Base-by-base conservation (phyloP, 2,888 invertebrate species). In the Leucania comma region DNA sequence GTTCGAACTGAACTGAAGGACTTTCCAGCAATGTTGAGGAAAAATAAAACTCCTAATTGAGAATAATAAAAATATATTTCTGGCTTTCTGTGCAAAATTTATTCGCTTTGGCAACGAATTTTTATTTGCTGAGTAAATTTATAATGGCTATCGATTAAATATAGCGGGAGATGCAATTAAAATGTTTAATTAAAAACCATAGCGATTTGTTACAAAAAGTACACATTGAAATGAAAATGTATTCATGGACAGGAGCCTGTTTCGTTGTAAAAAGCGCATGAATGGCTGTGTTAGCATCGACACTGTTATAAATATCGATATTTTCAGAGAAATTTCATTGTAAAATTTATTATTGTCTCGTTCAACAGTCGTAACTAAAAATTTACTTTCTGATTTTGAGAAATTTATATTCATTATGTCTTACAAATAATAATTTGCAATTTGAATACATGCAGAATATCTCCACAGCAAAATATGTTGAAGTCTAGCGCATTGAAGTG, bases 1-100 rank as follows among this genome's bases (percentile, higher is more conserved):
- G 66, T 68, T 71, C 51, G 46, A 65, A 64, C 53, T 69, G n/a
- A 48, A 69, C 53, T 69, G n/a, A 48, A 69, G 48, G 17, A 56
- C 56, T 80, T 80, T 59, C 26, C n/a, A 64, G 58, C 35, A 60
- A 64, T 58, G 20, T 56, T 58, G 29, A 48, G 38, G 46, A 54
- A 69, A 60, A 64, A 64, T n/a, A 61, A 57, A 74, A 38, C 24
- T 73, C 50, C 1, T 38, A 54, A 59, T 56, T 65, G 24, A 46
- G 14, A 56, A 42, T 26, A 48, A 26, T 29, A 42, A 59, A 57
- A 70, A 63, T 24, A 62, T 59, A 38, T 62, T 38, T 57, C 35
- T 22, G 57, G 35, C 35, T 60, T 66, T 57, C 26, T 10, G 17
- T 22, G n/a, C 2, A 46, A 38, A 64, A 62, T 50, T 62, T 26